Evolutionary conservation across 2,797 vertebrate genomes (phyloP), one percentile per base, ranked within the genome.

Genomic region (Merluccius polli): DNA sequence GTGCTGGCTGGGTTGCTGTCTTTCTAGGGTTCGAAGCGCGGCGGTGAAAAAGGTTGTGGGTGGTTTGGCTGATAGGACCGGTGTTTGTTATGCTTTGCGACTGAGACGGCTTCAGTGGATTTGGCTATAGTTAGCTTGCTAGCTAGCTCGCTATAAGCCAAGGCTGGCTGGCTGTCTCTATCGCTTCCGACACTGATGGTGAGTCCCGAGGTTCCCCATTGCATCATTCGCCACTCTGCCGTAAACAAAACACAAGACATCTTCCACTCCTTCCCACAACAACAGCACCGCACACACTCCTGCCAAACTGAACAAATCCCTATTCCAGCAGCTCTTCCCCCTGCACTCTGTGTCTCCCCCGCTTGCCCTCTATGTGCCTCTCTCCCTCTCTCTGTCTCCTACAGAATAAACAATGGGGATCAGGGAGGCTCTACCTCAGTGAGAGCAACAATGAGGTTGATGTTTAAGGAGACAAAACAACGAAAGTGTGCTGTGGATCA

Each of bases 231-330:
- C 91, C 90, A 90, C 90, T 90, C 89, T 86, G 87, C 90, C 89
- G 91, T 89, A 89, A 91, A 91, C 90, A 93, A 91, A 92, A 92
- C 91, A 91, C 89, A 89, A 93, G 90, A 90, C 92, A 87, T 92
- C 92, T 92, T 91, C 92, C 90, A 90, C 44, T 48, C 16, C 44
- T 48, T 48, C 44, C 86, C 92, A 91, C 91, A 86, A 90, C 90
- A 93, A 90, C 90, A 89, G 91, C 85, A 89, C 87, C 80, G 83
- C 88, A 88, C 80, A 83, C 88, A 88, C 86, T 88, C 90, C 90
- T 93, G 93, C 92, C 93, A 94, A 93, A 89, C 89, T 88, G 90
- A 93, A 92, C 92, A 93, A 93, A 93, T 74, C 71, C 74, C 77
- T 78, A 67, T 77, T 73, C 75, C 65, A 77, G 33, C 76, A 30